Evolutionary conservation across 2,888 invertebrate species (phyloP).

Genomic region (Eupithecia centaureata): DNA sequence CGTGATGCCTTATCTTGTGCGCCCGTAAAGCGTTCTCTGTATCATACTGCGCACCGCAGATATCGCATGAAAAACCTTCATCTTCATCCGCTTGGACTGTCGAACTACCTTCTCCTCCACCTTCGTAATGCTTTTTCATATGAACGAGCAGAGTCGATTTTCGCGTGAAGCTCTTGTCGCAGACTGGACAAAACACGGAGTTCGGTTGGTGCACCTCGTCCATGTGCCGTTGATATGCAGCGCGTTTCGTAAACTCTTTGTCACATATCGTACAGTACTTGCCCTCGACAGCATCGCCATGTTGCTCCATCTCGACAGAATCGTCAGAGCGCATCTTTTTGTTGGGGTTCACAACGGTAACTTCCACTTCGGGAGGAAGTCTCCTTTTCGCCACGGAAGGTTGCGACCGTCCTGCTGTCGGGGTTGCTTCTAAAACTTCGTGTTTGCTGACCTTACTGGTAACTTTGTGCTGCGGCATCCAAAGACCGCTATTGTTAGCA

Average conservation of each 20-base stretch:
- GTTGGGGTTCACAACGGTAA: slow-evolving; percentile 80
- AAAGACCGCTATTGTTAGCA: slow-evolving; percentile 78
- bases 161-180: slow-evolving; percentile 85
- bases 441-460: slow-evolving; percentile 80
- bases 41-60: slow-evolving; percentile 85
- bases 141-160: slow-evolving; percentile 86
- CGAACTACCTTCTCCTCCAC: slow-evolving; percentile 69
- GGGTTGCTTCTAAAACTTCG: slow-evolving; percentile 69
- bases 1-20: slow-evolving; percentile 85
- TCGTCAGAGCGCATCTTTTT: slow-evolving; percentile 78
- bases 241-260: slow-evolving; percentile 85
- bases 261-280: slow-evolving; percentile 85
- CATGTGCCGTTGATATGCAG: slow-evolving; percentile 85
- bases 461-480: slow-evolving; percentile 83
- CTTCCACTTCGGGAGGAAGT: slow-evolving; percentile 79
- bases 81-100: slow-evolving; percentile 61
- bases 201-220: slow-evolving; percentile 83
- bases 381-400: slow-evolving; percentile 67
- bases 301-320: slow-evolving; percentile 73
- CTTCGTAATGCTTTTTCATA: slow-evolving; percentile 84
- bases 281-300: slow-evolving; percentile 75
- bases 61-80: slow-evolving; percentile 79
- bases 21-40: slow-evolving; percentile 83
- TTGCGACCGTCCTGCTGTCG: slow-evolving; percentile 42
- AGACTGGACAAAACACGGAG: slow-evolving; percentile 85